Conservation (phyloP, 2,888 invertebrate genomes). For the Watsonalla binaria region DNA sequence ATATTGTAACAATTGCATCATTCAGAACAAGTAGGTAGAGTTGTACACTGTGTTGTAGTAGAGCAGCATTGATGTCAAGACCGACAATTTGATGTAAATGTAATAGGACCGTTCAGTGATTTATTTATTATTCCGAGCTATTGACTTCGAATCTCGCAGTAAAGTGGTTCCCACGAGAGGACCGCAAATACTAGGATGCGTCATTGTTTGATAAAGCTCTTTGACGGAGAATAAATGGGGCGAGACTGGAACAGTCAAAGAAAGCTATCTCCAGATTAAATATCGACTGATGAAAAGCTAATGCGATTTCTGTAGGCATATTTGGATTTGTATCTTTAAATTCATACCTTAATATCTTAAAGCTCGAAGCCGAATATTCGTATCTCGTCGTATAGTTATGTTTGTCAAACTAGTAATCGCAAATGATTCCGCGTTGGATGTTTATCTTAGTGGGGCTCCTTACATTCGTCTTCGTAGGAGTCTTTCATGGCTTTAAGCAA, state of each 20-base stretch:
- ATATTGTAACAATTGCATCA: constrained; percentile 22
- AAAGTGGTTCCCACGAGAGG: constrained; percentile 42
- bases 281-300: no score
- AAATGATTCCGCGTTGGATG: not conserved
- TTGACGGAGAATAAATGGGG: not conserved
- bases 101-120: constrained; percentile 15
- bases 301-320: no score
- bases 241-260: not conserved
- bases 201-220: constrained; percentile 3
- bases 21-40: constrained; percentile 4
- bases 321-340: no score
- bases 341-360: no score
- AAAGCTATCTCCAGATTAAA: not conserved
- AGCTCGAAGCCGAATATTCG: no score
- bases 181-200: constrained; percentile 34
- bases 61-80: constrained; percentile 24
- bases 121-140: constrained; percentile 20
- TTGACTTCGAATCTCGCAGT: constrained; percentile 8
- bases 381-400: no score
- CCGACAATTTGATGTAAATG: constrained; percentile 23
- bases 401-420: not conserved
- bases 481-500: not conserved
- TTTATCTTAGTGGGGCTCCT: not conserved
- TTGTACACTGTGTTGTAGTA: not conserved
- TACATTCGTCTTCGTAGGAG: not conserved